Evolutionary conservation across 2,113 vertebrate species (phyloP).

Genomic region (Oryzias celebensis): DNA sequence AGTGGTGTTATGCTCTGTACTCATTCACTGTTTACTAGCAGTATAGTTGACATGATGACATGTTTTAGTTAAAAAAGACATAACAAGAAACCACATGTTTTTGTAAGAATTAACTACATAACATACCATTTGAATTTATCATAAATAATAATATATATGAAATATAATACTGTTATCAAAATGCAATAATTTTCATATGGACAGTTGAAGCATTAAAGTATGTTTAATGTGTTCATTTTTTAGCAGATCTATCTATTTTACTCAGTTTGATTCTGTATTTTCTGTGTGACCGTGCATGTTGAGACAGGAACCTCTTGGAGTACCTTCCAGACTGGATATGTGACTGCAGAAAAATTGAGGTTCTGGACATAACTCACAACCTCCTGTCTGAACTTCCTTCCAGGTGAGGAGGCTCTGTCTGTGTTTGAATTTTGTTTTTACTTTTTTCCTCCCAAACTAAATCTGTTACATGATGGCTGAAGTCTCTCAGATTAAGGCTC

Average conservation of each 20-base stretch:
- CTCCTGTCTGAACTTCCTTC: conserved; percentile 85
- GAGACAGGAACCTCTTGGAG: conserved; percentile 88
- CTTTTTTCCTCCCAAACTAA: neutral
- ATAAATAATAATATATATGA: too few relatives aligned
- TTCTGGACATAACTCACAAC: conserved; percentile 89
- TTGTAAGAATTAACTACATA: too few relatives aligned
- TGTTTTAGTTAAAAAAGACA: too few relatives aligned
- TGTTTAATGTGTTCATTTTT: too few relatives aligned
- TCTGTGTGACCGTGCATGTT: conserved; percentile 45
- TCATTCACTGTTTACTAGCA: too few relatives aligned
- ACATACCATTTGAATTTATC: too few relatives aligned
- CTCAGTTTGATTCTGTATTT: conserved; percentile 33
- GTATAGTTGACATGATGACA: too few relatives aligned
- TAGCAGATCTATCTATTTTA: conserved; percentile 37
- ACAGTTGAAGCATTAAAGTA: too few relatives aligned
- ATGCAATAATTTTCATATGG: too few relatives aligned
- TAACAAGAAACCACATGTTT: too few relatives aligned
- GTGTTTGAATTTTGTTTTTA: neutral
- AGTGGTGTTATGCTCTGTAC: too few relatives aligned
- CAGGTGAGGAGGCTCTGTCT: conserved; percentile 75
- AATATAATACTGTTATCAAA: too few relatives aligned
- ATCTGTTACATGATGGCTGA: neutral
- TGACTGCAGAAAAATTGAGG: conserved; percentile 92
- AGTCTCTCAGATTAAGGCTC: neutral
- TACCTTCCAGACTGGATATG: conserved; percentile 92